Evolutionary conservation across 2,888 invertebrate genomes (phyloP).

Genomic region (Rugalucina vietnamica): DNA sequence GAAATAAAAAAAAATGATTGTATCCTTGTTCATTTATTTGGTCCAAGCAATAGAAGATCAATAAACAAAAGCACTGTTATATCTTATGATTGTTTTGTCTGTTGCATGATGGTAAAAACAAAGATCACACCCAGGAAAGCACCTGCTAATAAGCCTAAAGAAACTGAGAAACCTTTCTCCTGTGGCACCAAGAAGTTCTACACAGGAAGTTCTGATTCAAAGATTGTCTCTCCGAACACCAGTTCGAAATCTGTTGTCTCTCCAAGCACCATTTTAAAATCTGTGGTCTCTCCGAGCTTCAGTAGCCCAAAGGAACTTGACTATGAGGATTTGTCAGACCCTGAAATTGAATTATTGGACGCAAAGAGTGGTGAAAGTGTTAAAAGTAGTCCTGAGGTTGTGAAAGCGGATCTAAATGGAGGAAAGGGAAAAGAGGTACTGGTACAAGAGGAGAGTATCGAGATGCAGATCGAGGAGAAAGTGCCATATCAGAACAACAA

Average conservation of each 20-base stretch:
- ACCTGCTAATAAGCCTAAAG: not conserved
- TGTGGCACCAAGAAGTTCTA: not conserved
- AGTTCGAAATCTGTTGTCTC: too few relatives aligned
- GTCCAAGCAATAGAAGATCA: not conserved
- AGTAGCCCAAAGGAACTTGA: not conserved
- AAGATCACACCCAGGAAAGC: not conserved
- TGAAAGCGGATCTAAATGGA: not conserved
- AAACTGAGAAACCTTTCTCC: not conserved
- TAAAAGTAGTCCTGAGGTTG: not conserved
- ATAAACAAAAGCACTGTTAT: too few relatives aligned
- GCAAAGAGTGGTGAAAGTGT: not conserved
- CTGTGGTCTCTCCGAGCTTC: too few relatives aligned
- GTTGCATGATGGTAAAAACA: conserved; percentile 4
- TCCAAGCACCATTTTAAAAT: too few relatives aligned
- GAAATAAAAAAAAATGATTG: not conserved
- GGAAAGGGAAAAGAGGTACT: not conserved
- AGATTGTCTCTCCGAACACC: too few relatives aligned
- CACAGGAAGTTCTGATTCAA: not conserved
- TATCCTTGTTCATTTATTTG: not conserved
- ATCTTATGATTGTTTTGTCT: not conserved
- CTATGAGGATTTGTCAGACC: not conserved
- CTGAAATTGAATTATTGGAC: not conserved
- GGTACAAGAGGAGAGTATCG: not conserved
- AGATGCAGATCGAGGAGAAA: not conserved
- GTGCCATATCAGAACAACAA: too few relatives aligned